A percentile compares a stretch with the other conserved stretches of the same genome.
Conservation (phyloP, 2,888 invertebrate species). For the Stomorhina lunata region DNA sequence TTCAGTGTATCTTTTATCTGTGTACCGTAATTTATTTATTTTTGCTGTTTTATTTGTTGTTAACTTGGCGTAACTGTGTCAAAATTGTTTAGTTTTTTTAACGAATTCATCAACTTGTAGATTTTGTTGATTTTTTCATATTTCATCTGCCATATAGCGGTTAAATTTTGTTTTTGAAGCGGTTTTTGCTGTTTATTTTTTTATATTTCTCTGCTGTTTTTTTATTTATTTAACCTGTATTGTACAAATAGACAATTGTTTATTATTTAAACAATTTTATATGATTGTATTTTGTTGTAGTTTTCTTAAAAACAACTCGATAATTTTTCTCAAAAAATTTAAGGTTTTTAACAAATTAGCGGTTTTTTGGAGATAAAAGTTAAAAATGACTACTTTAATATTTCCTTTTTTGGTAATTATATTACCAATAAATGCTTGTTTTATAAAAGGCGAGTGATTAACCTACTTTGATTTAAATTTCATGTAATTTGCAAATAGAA, state of each 20-base stretch:
- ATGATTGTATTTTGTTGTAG: neutral
- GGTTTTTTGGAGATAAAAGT: neutral
- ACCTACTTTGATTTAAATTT: constrained; percentile 10
- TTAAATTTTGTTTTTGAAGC: constrained; percentile 38
- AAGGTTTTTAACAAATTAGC: neutral
- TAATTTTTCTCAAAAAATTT: neutral
- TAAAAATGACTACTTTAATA: neutral
- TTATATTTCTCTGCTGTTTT: neutral
- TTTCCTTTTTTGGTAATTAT: neutral
- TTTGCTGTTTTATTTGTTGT: constrained; percentile 10
- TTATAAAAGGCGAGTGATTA: neutral
- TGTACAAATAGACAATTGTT: neutral
- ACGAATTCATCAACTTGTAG: constrained; percentile 32
- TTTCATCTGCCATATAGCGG: constrained; percentile 27
- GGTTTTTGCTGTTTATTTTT: constrained; percentile 28
- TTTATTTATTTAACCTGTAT: constrained; percentile 23
- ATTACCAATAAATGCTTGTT: constrained; percentile 3
- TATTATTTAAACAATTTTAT: constrained; percentile 22
- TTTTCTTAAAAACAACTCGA: neutral
- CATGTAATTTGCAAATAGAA: neutral
- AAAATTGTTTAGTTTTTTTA: constrained; percentile 47
- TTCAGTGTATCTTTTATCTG: neutral
- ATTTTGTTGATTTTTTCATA: constrained; percentile 22
- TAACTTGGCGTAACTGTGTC: constrained; percentile 56
- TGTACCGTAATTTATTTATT: neutral